Evolutionary conservation across 2,888 invertebrate genomes (phyloP).

Genomic region (Yponomeuta evonymella): DNA sequence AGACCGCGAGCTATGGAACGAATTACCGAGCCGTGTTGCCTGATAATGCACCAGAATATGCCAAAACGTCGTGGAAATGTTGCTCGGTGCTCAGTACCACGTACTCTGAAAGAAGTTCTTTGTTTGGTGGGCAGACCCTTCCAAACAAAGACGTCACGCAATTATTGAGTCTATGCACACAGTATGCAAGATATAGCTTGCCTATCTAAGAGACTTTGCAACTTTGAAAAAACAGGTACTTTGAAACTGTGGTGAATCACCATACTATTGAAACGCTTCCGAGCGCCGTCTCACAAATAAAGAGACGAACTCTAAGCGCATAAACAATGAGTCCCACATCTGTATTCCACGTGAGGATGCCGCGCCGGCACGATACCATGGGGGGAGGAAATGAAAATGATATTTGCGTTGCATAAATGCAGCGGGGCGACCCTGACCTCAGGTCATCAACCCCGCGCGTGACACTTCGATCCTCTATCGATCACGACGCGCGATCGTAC

Average conservation of each 20-base stretch:
- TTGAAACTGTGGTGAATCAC: too few relatives aligned
- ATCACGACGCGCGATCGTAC: slow-evolving; percentile 33
- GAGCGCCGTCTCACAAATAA: too few relatives aligned
- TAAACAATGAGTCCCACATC: slow-evolving; percentile 60
- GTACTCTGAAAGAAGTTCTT: not conserved
- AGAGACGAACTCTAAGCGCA: slow-evolving; percentile 31
- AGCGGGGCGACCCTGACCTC: slow-evolving; percentile 67
- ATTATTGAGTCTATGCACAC: not conserved
- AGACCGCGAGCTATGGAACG: slow-evolving; percentile 21
- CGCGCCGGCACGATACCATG: slow-evolving; percentile 21
- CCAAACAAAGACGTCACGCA: not conserved
- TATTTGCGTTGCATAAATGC: slow-evolving; percentile 50
- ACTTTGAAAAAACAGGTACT: too few relatives aligned
- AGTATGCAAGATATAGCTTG: not conserved
- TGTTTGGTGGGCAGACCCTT: not conserved
- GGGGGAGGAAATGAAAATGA: slow-evolving; percentile 28
- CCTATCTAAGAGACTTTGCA: too few relatives aligned
- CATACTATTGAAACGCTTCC: too few relatives aligned
- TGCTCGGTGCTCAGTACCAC: not conserved
- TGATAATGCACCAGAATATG: slow-evolving; percentile 7
- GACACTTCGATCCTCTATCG: slow-evolving; percentile 74
- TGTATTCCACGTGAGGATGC: slow-evolving; percentile 64
- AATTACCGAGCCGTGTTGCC: slow-evolving; percentile 11
- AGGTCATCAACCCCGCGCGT: slow-evolving; percentile 67
- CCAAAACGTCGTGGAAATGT: not conserved